These are phyloP conservation scores for Harpagoxenus sublaevis DNA, from an alignment of 2,888 invertebrate species.

Conservation along the genomic window DNA sequence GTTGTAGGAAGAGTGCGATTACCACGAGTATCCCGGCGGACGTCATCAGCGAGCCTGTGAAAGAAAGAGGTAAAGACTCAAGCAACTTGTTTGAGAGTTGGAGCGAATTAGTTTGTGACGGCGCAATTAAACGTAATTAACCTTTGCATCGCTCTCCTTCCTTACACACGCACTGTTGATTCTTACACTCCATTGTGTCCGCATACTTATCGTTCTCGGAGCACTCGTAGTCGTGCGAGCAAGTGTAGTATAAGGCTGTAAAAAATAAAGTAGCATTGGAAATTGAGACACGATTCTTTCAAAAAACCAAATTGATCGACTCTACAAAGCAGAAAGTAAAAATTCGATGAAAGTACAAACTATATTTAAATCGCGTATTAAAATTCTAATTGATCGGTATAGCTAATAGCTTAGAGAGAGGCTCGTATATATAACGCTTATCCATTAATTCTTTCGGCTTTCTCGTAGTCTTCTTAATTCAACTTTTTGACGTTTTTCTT, in stretches of 20 bases:
- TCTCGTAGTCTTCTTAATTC: background rate
- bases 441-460: background rate
- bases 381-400: background rate
- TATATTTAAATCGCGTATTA: background rate
- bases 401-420: background rate
- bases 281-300: background rate
- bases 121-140: constrained; percentile 66
- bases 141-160: constrained; percentile 71
- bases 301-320: background rate
- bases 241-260: constrained; percentile 71
- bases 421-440: background rate
- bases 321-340: background rate
- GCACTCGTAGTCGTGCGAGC: constrained; percentile 73
- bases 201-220: constrained; percentile 23
- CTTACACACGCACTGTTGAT: constrained; percentile 72
- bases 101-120: constrained; percentile 48
- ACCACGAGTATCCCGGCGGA: constrained; percentile 25
- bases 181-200: constrained; percentile 69
- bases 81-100: constrained; percentile 15
- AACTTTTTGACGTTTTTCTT: background rate
- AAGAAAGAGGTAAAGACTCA: constrained; percentile 1
- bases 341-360: background rate
- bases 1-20: constrained; percentile 38
- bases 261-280: constrained; percentile 5
- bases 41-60: constrained; percentile 51